phyloP scores from a whole-genome alignment of 92 coral and sea anemone species.

The Epizoanthus illoricatus region DNA sequence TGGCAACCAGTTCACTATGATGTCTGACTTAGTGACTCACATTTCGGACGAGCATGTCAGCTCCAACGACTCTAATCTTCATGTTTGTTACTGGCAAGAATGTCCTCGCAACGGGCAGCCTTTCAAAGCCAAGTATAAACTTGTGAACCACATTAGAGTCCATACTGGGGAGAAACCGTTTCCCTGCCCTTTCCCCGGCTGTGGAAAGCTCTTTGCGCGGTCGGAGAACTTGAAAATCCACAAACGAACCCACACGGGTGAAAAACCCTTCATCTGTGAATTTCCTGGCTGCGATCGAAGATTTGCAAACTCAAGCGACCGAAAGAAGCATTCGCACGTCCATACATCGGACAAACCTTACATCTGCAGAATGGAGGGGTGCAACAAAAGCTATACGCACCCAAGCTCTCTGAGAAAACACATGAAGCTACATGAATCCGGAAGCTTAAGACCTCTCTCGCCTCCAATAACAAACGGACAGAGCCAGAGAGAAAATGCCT shows the following conservation, averaged over 20 bases:
- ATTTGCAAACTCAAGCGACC: slow-evolving; percentile 98
- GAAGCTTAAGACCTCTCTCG: slow-evolving; percentile 78
- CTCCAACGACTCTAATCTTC: slow-evolving; percentile 87
- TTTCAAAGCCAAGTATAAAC: slow-evolving; percentile 98
- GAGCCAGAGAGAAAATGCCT: slow-evolving; percentile 46
- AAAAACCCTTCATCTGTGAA: slow-evolving; percentile 96
- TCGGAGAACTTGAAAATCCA: slow-evolving; percentile 98
- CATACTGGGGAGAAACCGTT: slow-evolving; percentile 99
- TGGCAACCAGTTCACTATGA: slow-evolving; percentile 90
- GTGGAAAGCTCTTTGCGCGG: slow-evolving; percentile 98
- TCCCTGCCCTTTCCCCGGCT: slow-evolving; percentile 94
- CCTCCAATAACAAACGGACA: slow-evolving; percentile 81
- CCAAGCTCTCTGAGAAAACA: slow-evolving; percentile 98
- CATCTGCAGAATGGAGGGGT: slow-evolving; percentile 95
- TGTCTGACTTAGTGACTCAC: slow-evolving; percentile 95
- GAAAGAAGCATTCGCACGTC: slow-evolving; percentile 98
- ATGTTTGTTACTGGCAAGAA: slow-evolving; percentile 97
- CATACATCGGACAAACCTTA: slow-evolving; percentile 99
- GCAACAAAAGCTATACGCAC: slow-evolving; percentile 98
- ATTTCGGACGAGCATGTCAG: slow-evolving; percentile 98
- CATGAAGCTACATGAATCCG: slow-evolving; percentile 98
- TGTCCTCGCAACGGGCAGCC: slow-evolving; percentile 91
- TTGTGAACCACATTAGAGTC: slow-evolving; percentile 96
- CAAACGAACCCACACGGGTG: slow-evolving; percentile 97
- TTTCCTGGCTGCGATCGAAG: slow-evolving; percentile 97